These are phyloP conservation scores for Adelognathus sp. DNA, from an alignment of 2,888 invertebrate species.

Conservation along the genomic window DNA sequence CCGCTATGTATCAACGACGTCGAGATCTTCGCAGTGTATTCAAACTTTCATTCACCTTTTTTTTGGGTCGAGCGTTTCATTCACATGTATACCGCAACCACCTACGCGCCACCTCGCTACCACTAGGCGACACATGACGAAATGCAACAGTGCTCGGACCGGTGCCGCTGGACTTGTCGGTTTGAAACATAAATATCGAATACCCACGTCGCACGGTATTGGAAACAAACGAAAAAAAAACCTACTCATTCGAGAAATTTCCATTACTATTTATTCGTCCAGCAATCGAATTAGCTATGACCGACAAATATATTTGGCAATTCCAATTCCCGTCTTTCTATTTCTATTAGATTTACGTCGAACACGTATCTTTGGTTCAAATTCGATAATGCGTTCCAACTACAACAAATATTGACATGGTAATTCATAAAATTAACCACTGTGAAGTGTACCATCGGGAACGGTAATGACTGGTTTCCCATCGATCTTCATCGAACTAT, in stretches of 20 bases:
- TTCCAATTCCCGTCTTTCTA: too few relatives aligned
- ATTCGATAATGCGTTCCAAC: too few relatives aligned
- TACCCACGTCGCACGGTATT: neutral
- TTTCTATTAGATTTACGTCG: too few relatives aligned
- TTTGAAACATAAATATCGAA: neutral
- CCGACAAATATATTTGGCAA: neutral
- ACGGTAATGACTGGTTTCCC: too few relatives aligned
- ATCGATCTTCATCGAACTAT: too few relatives aligned
- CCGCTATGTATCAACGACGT: conserved; percentile 34
- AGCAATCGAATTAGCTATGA: neutral
- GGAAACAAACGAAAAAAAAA: neutral
- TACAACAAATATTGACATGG: too few relatives aligned
- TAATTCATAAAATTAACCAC: too few relatives aligned
- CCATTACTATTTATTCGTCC: neutral
- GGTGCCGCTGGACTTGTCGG: neutral
- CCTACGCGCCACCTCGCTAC: conserved; percentile 33
- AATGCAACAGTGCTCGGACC: neutral
- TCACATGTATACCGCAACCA: conserved; percentile 55
- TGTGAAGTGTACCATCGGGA: too few relatives aligned
- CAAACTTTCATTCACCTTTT: conserved; percentile 57
- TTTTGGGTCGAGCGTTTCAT: conserved; percentile 50
- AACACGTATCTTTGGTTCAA: too few relatives aligned
- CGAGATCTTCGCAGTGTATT: conserved; percentile 43
- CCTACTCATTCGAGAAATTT: neutral
- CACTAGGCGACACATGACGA: conserved; percentile 9